phyloP scores from a whole-genome alignment of 2,888 invertebrate genomes.

The Gibbula magus region DNA sequence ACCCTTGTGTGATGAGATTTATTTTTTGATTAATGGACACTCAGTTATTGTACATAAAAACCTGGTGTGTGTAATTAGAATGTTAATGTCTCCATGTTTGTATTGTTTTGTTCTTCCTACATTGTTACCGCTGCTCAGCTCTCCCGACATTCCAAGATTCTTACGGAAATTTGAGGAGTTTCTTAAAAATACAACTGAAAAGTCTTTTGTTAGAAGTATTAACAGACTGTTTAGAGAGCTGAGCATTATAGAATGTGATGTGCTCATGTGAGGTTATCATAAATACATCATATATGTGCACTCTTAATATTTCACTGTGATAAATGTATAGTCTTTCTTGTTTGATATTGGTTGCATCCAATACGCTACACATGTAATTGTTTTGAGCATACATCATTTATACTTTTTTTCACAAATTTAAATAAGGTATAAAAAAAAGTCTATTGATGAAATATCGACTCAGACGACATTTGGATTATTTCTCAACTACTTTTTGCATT shows the following conservation, averaged over 20 bases:
- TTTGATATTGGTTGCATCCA: background rate
- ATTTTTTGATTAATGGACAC: slow-evolving; percentile 4
- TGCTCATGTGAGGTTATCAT: background rate
- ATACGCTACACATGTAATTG: background rate
- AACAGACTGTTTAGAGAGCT: background rate
- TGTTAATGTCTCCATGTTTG: background rate
- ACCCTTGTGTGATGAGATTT: background rate
- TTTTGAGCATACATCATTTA: background rate
- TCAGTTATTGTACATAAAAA: background rate
- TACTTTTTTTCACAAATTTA: too few relatives aligned
- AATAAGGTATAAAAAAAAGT: too few relatives aligned
- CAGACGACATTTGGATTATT: too few relatives aligned
- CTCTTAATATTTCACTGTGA: slow-evolving; percentile 8
- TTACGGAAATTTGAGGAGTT: too few relatives aligned
- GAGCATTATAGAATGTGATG: slow-evolving; percentile 1
- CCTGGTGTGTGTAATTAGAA: slow-evolving; percentile 6
- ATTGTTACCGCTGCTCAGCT: background rate
- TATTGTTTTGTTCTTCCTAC: background rate
- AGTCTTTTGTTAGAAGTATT: too few relatives aligned
- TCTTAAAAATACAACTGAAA: too few relatives aligned
- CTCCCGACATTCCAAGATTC: too few relatives aligned
- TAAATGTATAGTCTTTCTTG: background rate
- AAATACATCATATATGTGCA: background rate
- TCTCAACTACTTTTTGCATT: too few relatives aligned
- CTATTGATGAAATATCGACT: too few relatives aligned